A percentile compares a stretch with the other conserved stretches of the same genome.
These are phyloP conservation scores for Bombus affinis DNA, from an alignment of 1,140 invertebrate species.

Conservation along the genomic window DNA sequence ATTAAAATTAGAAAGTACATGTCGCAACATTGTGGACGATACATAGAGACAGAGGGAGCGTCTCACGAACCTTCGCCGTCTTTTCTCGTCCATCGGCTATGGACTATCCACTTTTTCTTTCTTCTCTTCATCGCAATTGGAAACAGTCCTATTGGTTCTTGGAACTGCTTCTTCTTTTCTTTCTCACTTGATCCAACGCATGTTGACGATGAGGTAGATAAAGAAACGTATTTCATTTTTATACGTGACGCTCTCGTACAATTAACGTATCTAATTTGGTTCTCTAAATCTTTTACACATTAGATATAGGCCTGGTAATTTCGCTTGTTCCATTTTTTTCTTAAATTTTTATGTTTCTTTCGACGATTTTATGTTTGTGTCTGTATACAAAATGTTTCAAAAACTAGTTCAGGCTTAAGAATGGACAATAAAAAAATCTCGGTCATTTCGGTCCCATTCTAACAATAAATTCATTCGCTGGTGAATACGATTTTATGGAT, in stretches of 20 bases:
- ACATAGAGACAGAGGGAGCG: conserved; percentile 48
- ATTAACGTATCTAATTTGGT: not conserved
- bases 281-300: not conserved
- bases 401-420: not conserved
- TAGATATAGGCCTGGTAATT: not conserved
- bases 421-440: not conserved
- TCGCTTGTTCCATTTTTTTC: not conserved
- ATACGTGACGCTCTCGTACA: not conserved
- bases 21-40: conserved; percentile 74
- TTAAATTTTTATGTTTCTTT: not conserved
- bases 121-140: not conserved
- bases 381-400: not conserved
- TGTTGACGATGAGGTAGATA: conserved; percentile 43
- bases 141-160: not conserved
- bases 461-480: not conserved
- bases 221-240: not conserved
- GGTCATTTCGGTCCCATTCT: not conserved
- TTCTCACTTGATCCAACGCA: not conserved
- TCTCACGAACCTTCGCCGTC: conserved; percentile 7
- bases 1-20: conserved; percentile 80
- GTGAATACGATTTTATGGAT: not conserved
- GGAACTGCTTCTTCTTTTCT: too few relatives aligned
- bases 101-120: not conserved
- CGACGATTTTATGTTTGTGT: not conserved
- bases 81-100: not conserved